Evolutionary conservation across 2,113 vertebrate genomes (phyloP).

Genomic region (Dromaius novaehollandiae): DNA sequence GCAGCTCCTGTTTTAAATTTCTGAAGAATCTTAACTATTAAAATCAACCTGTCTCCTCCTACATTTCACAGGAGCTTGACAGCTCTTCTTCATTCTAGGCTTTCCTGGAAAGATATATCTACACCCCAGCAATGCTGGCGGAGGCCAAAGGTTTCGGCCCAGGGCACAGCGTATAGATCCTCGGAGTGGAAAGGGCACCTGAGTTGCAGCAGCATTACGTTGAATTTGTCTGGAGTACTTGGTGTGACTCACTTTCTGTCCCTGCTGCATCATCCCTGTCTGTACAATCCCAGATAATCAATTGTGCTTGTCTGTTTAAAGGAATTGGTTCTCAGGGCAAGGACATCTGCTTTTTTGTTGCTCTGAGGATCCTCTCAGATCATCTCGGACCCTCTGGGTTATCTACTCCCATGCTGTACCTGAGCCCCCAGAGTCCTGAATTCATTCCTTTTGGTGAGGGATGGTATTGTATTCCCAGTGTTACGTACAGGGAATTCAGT

Average conservation of each 20-base stretch:
- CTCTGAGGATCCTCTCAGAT: not conserved
- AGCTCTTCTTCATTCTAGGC: not conserved
- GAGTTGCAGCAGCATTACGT: not conserved
- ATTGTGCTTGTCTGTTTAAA: not conserved
- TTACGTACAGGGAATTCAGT: not conserved
- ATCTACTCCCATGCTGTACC: not conserved
- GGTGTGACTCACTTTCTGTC: not conserved
- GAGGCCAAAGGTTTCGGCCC: not conserved
- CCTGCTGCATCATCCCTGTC: not conserved
- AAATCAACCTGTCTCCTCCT: not conserved
- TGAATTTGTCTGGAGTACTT: not conserved
- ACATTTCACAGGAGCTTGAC: not conserved
- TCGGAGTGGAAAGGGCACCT: not conserved
- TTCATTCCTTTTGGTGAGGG: not conserved
- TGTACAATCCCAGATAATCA: not conserved
- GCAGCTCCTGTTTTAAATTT: not conserved
- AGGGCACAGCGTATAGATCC: fast-evolving
- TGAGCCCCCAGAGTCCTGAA: not conserved
- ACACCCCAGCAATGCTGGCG: not conserved
- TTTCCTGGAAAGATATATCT: not conserved
- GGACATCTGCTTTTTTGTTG: not conserved
- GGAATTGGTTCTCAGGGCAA: not conserved
- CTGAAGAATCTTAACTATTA: not conserved
- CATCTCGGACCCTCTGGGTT: not conserved
- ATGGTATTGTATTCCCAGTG: not conserved